Conservation (phyloP, 2,113 vertebrate genomes). For the Phalacrocorax aristotelis region DNA sequence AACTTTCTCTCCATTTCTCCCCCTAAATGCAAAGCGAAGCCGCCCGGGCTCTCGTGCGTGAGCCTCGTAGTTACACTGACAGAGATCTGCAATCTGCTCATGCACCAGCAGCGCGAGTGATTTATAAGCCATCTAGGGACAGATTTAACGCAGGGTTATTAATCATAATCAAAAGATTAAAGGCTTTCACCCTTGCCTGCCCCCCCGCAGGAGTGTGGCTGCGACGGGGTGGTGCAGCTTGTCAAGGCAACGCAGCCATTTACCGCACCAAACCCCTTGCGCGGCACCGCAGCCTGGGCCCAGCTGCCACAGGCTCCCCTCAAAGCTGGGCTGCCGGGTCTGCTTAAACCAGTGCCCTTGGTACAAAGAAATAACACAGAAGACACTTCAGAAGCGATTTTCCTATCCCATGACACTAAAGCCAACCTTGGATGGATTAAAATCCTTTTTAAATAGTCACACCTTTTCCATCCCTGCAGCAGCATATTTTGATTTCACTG, state of each 20-base stretch:
- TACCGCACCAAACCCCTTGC: fast-evolving
- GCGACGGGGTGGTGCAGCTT: background rate
- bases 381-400: background rate
- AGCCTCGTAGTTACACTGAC: background rate
- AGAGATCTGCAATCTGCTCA: background rate
- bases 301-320: fast-evolving
- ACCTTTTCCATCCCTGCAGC: background rate
- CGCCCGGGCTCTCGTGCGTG: background rate
- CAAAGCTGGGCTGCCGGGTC: background rate
- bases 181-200: background rate
- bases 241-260: background rate
- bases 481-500: background rate
- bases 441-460: background rate
- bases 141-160: background rate
- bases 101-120: background rate
- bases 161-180: slow-evolving; percentile 20
- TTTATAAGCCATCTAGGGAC: background rate
- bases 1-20: background rate
- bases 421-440: background rate
- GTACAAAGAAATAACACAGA: background rate
- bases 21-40: background rate
- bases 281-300: background rate
- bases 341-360: background rate
- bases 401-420: background rate
- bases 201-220: background rate